A percentile compares a stretch with the other conserved stretches of the same genome.
phyloP scores from a whole-genome alignment of 2,113 vertebrate genomes.

The Salminus brasiliensis region DNA sequence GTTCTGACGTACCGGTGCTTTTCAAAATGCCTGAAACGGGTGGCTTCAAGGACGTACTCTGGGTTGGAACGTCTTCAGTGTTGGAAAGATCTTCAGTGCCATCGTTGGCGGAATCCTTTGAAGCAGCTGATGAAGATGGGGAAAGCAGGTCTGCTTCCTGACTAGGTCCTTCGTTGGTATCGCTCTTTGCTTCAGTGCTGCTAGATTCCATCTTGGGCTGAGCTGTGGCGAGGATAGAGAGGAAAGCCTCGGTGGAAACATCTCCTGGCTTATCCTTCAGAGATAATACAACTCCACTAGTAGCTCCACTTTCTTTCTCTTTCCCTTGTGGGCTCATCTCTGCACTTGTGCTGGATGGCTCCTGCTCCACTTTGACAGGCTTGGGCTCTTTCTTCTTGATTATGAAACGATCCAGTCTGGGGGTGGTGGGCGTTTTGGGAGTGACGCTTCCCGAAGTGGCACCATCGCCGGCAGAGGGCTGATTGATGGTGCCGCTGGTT shows the following conservation, averaged over 20 bases:
- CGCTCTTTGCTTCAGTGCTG: background rate
- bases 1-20: slow-evolving; percentile 67
- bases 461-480: slow-evolving; percentile 57
- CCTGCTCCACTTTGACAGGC: slow-evolving; percentile 62
- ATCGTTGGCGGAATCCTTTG: slow-evolving; percentile 64
- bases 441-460: slow-evolving; percentile 64
- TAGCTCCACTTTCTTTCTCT: slow-evolving; percentile 65
- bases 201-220: slow-evolving; percentile 75
- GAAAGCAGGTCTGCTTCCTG: slow-evolving; percentile 43
- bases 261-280: slow-evolving; percentile 93
- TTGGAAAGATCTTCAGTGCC: slow-evolving; percentile 61
- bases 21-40: slow-evolving; percentile 85
- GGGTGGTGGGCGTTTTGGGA: slow-evolving; percentile 73
- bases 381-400: slow-evolving; percentile 78
- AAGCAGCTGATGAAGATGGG: background rate
- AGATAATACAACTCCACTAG: slow-evolving; percentile 69
- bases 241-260: slow-evolving; percentile 91
- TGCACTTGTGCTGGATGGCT: slow-evolving; percentile 51
- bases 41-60: slow-evolving; percentile 80
- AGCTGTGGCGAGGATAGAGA: slow-evolving; percentile 80
- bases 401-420: slow-evolving; percentile 74
- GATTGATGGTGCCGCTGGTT: slow-evolving; percentile 70
- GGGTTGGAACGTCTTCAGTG: slow-evolving; percentile 68
- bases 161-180: background rate
- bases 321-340: slow-evolving; percentile 55